Conservation (phyloP, 2,797 vertebrate species). For the Chelonia mydas region DNA sequence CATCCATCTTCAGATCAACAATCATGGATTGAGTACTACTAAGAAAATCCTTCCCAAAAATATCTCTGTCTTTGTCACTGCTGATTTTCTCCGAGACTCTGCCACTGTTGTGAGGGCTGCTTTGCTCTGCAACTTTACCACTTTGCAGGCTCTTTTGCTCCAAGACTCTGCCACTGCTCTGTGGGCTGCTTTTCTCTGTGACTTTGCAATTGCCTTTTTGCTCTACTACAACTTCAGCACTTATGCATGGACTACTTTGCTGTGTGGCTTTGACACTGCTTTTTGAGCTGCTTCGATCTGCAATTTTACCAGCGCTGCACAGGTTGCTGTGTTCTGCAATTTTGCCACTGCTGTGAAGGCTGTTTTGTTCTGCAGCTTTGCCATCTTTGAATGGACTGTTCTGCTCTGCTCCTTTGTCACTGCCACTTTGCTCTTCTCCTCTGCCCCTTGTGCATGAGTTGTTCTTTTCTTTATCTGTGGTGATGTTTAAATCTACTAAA, state of each 20-base stretch:
- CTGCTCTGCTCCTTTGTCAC: neutral
- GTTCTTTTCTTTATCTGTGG: neutral
- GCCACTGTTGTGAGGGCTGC: neutral
- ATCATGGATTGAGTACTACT: neutral
- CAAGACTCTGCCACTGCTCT: neutral
- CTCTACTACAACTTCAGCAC: neutral
- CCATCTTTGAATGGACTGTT: neutral
- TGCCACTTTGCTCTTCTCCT: neutral
- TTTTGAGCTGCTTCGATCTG: neutral
- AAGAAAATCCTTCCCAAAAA: neutral
- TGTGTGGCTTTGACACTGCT: neutral
- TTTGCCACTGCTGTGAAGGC: neutral
- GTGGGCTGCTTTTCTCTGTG: neutral
- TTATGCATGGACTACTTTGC: neutral
- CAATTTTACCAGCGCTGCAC: neutral
- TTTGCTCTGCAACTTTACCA: neutral
- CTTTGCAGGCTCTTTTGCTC: neutral
- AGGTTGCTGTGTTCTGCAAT: neutral
- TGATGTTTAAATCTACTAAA: neutral
- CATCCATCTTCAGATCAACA: neutral
- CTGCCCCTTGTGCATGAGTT: neutral
- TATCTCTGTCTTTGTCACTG: neutral
- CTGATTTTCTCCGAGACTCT: neutral
- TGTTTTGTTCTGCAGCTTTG: neutral
- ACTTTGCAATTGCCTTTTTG: neutral